A percentile compares a stretch with the other conserved stretches of the same genome.
Evolutionary conservation across 2,888 invertebrate species (phyloP).

Genomic region (Cephonodes hylas): DNA sequence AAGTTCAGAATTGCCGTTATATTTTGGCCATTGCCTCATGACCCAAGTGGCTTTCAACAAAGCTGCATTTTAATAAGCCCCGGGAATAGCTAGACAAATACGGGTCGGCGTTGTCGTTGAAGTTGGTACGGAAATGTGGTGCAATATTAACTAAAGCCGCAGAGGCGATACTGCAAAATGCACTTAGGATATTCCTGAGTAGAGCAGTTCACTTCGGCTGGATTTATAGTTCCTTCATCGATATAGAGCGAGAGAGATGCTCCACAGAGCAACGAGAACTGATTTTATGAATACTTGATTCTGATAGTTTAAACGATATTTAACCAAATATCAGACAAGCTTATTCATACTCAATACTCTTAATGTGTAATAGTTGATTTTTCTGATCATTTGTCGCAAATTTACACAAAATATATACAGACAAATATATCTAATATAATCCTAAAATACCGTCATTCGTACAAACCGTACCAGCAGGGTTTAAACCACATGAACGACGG

Average conservation of each 20-base stretch:
- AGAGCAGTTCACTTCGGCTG: not conserved
- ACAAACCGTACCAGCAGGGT: no score
- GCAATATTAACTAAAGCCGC: not conserved
- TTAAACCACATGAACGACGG: no score
- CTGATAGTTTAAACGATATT: no score
- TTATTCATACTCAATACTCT: no score
- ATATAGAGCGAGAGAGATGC: not conserved
- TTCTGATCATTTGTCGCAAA: no score
- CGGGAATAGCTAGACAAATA: not conserved
- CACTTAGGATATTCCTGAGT: not conserved
- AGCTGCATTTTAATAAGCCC: not conserved
- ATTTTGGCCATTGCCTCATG: not conserved
- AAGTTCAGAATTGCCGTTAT: not conserved
- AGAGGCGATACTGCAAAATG: slow-evolving; percentile 1
- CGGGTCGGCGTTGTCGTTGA: not conserved
- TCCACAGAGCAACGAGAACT: not conserved
- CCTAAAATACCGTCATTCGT: no score
- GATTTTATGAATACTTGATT: no score
- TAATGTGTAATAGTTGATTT: no score
- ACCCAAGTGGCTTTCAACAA: not conserved
- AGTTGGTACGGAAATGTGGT: not conserved
- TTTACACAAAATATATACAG: no score
- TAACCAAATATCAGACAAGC: no score
- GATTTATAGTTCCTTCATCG: not conserved
- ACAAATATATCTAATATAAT: no score